These are phyloP conservation scores for Cathartes aura DNA, from an alignment of 2,113 vertebrate genomes.

Conservation along the genomic window DNA sequence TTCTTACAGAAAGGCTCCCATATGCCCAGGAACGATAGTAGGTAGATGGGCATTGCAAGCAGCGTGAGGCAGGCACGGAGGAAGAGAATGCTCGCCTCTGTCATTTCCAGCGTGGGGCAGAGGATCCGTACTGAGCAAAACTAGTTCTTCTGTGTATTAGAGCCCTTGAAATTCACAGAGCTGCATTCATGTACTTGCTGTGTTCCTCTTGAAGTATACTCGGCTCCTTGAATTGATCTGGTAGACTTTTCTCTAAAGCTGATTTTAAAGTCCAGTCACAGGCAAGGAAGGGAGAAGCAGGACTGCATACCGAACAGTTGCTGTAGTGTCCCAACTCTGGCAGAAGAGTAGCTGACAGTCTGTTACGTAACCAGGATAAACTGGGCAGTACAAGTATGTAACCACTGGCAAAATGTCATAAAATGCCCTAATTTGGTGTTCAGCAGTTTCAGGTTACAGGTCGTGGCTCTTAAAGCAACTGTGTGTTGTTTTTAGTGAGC, in stretches of 20 bases:
- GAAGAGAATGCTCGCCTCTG: not conserved
- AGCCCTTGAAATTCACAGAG: not conserved
- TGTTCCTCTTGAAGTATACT: accelerated
- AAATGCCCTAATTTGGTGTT: accelerated
- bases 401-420: not conserved
- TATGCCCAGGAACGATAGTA: slow-evolving; percentile 77
- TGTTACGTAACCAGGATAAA: not conserved
- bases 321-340: not conserved
- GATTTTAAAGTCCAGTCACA: not conserved
- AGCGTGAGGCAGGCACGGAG: slow-evolving; percentile 37
- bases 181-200: accelerated
- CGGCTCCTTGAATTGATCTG: not conserved
- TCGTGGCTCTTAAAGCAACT: not conserved
- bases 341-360: not conserved
- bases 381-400: not conserved
- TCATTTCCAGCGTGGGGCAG: not conserved
- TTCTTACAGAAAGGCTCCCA: slow-evolving; percentile 78
- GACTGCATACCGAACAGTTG: not conserved
- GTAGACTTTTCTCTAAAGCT: not conserved
- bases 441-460: not conserved
- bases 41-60: slow-evolving; percentile 76
- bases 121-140: not conserved
- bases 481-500: accelerated
- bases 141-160: accelerated
- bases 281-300: not conserved